Base-by-base conservation (phyloP, 2,888 invertebrate genomes). In the Coleophora flavipennella region DNA sequence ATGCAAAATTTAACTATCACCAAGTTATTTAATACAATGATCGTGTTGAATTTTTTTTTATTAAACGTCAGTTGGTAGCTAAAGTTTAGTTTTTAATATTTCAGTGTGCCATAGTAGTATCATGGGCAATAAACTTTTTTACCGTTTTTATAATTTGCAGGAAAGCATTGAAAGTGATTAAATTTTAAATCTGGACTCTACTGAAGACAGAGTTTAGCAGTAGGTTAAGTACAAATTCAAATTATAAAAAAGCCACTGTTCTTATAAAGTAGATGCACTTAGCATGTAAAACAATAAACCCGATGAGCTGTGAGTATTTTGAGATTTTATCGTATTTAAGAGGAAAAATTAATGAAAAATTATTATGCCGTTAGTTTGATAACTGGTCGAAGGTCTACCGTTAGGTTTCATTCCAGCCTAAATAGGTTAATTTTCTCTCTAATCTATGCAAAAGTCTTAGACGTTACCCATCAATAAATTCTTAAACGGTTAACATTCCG, bases 231-330 rank as follows among this genome's bases (percentile, higher is more conserved):
- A 81, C 78, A 81, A 83, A 79, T 83, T 84, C 76, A 80, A 81
- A 74, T 78, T 79, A 83, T 77, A 75, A 78, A 77, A 73, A 71
- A 60, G 73, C 81, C 84, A 84, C 84, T 84, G 81, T 84, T 84
- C 83, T 83, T 75, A 79, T 80, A 81, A 78, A 64, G 84, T 84
- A 84, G 84, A 63, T 83, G 83, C 84, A 84, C 84, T 75, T 84
- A 84, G 83, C 73, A 74, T 78, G 69, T 70, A 74, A 75, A 74
- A 80, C 76, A 81, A 83, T 83, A 81, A 83, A 81, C 74, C 83
- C 77, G 80, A 84, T 65, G 84, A 84, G 83, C 84, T 84, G 84
- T 84, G 84, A 84, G 74, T 74, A 80, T 81, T 84, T 80, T 81
- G 84, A 84, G 83, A 83, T 84, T 83, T 84, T 83, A 84, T 81